A percentile compares a stretch with the other conserved stretches of the same genome.
Evolutionary conservation across 2,113 vertebrate species (phyloP).

Genomic region (Grammomys dolichurus): DNA sequence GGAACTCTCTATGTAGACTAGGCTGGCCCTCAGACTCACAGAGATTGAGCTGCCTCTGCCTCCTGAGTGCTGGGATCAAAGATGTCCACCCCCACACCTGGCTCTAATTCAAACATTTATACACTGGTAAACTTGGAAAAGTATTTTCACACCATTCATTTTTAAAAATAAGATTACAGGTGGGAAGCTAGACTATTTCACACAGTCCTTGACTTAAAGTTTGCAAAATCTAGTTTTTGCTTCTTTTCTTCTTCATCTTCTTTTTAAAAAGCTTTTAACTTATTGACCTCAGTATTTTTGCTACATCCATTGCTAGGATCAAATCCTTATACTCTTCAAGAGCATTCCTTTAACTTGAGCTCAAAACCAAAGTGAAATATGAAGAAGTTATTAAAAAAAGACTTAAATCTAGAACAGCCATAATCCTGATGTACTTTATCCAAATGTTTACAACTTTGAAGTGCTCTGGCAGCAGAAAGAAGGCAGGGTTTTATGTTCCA

Average conservation of each 20-base stretch:
- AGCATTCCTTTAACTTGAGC: slow-evolving; percentile 72
- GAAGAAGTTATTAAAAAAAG: slow-evolving; percentile 77
- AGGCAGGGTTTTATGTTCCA: slow-evolving; percentile 71
- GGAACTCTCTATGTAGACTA: neutral
- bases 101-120: slow-evolving; percentile 45
- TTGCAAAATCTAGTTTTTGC: slow-evolving; percentile 72
- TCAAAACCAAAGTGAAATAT: slow-evolving; percentile 76
- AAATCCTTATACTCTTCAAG: slow-evolving; percentile 78
- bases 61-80: neutral
- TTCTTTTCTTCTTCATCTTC: slow-evolving; percentile 61
- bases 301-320: slow-evolving; percentile 73
- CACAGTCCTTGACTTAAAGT: slow-evolving; percentile 64
- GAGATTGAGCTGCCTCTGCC: neutral
- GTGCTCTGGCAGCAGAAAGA: slow-evolving; percentile 66
- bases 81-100: neutral
- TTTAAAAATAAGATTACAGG: slow-evolving; percentile 13
- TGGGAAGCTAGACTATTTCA: slow-evolving; percentile 32
- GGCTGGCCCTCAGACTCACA: neutral
- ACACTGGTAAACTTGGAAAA: slow-evolving; percentile 39
- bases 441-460: slow-evolving; percentile 78
- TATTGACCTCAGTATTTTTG: slow-evolving; percentile 71
- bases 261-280: slow-evolving; percentile 71
- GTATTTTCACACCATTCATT: neutral
- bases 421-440: slow-evolving; percentile 69
- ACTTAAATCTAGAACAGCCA: slow-evolving; percentile 71